Percentiles rank a stretch among this genome's conserved stretches.
These are phyloP conservation scores for crab-eating macaque (Macaca fascicularis) DNA, from an alignment of 2,113 vertebrate species.

Conservation along the genomic window DNA sequence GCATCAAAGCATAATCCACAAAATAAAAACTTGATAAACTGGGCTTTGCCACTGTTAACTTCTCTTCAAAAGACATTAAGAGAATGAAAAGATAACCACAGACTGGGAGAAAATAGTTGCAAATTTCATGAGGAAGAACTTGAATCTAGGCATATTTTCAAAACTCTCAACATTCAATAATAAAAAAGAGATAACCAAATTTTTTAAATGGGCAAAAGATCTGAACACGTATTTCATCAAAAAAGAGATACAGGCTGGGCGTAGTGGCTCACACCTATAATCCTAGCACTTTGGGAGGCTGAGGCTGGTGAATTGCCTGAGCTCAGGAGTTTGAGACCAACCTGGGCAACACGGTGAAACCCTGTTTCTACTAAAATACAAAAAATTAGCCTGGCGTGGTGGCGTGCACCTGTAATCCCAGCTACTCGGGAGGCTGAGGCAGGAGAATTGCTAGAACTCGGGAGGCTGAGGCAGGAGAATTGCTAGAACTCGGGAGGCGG, in stretches of 20 bases:
- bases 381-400: no score
- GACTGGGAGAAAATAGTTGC: background rate
- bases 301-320: no score
- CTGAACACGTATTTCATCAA: background rate
- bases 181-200: background rate
- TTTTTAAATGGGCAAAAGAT: background rate
- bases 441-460: no score
- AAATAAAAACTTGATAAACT: background rate
- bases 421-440: no score
- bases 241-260: background rate
- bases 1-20: background rate
- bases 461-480: no score
- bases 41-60: background rate
- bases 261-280: no score
- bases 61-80: background rate
- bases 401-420: no score
- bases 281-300: no score
- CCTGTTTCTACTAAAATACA: no score
- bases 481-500: no score
- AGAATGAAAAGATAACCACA: background rate
- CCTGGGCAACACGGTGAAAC: no score
- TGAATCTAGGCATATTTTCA: background rate
- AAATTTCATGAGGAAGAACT: background rate
- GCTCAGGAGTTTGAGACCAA: no score
- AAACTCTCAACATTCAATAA: background rate